Evolutionary conservation across 1,140 invertebrate genomes (phyloP).

Genomic region (Dysdera silvatica): DNA sequence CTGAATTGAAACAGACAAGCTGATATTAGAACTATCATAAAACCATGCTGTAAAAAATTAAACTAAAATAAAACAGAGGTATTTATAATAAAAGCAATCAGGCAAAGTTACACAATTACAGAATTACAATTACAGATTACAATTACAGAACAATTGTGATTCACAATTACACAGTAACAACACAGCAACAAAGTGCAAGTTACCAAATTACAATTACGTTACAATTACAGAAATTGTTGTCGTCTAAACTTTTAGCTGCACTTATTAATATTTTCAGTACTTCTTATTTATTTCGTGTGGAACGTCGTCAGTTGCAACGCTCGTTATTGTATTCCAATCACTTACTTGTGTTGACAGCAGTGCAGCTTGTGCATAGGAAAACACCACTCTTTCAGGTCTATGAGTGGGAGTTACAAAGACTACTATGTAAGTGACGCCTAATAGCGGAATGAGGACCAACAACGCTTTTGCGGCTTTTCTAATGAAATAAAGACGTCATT

Average conservation of each 20-base stretch:
- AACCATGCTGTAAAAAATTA: too few species aligned
- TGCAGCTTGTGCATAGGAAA: constrained; percentile 27
- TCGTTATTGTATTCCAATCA: too few species aligned
- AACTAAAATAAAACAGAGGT: too few species aligned
- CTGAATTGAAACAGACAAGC: too few species aligned
- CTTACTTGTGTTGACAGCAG: constrained; percentile 40
- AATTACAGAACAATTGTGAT: too few species aligned
- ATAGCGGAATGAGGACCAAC: constrained; percentile 72
- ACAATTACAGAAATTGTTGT: background rate
- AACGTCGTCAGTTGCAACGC: too few species aligned
- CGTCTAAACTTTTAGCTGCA: background rate
- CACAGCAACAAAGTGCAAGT: too few species aligned
- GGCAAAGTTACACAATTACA: too few species aligned
- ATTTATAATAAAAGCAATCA: too few species aligned
- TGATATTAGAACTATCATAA: too few species aligned
- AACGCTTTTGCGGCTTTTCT: constrained; percentile 80
- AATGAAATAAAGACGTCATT: background rate
- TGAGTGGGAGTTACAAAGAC: constrained; percentile 60
- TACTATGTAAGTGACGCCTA: constrained; percentile 77
- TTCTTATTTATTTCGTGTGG: background rate
- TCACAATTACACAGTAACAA: too few species aligned
- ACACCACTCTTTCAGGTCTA: constrained; percentile 24
- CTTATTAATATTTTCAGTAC: background rate
- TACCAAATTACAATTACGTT: background rate
- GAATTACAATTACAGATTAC: too few species aligned